Base-by-base conservation (phyloP, 1,140 invertebrate genomes). In the Drosophila paulistorum region DNA sequence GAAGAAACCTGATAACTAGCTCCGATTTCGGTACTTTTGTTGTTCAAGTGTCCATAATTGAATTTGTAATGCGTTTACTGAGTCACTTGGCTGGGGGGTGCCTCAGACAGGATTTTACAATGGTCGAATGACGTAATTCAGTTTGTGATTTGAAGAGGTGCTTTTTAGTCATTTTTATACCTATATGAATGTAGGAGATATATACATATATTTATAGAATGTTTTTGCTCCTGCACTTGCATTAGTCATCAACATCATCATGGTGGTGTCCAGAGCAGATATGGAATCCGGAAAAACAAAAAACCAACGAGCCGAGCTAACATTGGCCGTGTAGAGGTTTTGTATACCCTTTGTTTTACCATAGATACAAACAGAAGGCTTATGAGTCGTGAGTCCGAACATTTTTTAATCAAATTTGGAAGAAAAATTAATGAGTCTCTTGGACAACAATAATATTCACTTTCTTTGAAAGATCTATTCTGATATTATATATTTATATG, bases 231-330 rank as follows among this genome's bases (percentile, higher is more conserved):
- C 17, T 35, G 61, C 45, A 58, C 58, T 68, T 76, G 65, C 79
- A 80, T 61, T 78, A 83, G 65, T 83, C 76, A 83, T 72, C 57
- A 39, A 30, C 35, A 9, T 37, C 57, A 39, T 37, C 35, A 9
- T 37, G 9, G 42, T 59, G 51, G 45, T 51, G 17, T 51, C 64
- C 39, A 37, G 58, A 13, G 37, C n/a, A 30, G 39, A 55, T 17
- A 57, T 39, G 6, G 39, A 64, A 65, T 63, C 59, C 55, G 62
- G 67, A 48, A 48, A 10, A 48, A 57, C 42, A 45, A 30, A 66
- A 59, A 64, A 63, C 60, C 41, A 54, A 30, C 7, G 30, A 30
- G 30, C 30, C 5, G 6, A 30, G 30, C 30, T 30, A 5, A 30
- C 30, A 30, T 30, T 30, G 30, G 30, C 30, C 6, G 30, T 30